Conservation (phyloP, 2,113 vertebrate species). For the Alexandromys fortis region DNA sequence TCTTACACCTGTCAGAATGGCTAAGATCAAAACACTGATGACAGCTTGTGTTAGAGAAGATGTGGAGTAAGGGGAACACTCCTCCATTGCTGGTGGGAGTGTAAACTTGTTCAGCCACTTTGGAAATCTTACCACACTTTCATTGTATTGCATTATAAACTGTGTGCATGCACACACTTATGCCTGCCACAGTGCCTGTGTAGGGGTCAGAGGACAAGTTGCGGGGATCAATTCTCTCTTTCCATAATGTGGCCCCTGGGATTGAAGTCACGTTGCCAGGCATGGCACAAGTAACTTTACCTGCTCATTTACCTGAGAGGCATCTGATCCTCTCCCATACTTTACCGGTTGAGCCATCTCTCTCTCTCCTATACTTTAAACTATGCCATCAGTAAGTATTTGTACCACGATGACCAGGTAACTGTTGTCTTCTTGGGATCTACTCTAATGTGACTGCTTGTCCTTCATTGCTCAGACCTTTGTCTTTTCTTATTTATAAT, state of each 20-base stretch:
- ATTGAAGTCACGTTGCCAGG: neutral
- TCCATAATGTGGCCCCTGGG: neutral
- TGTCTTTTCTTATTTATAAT: neutral
- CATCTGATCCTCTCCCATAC: neutral
- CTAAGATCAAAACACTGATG: too few species aligned
- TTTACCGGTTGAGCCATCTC: too few species aligned
- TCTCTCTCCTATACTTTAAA: neutral
- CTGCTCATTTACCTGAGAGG: neutral
- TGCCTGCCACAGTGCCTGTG: neutral
- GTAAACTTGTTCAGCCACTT: too few species aligned
- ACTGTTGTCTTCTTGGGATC: neutral
- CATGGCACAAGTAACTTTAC: neutral
- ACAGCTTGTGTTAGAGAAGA: too few species aligned
- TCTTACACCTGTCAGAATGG: too few species aligned
- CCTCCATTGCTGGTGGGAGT: too few species aligned
- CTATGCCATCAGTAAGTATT: neutral
- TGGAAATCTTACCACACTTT: neutral
- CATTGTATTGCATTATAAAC: neutral
- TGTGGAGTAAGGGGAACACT: too few species aligned
- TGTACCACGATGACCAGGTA: neutral
- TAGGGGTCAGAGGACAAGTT: neutral
- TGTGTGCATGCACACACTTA: neutral
- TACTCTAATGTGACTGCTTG: neutral
- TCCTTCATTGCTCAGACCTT: neutral
- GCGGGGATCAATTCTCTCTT: neutral